Evolutionary conservation across 2,113 vertebrate genomes (phyloP).

Genomic region (Athene noctua): DNA sequence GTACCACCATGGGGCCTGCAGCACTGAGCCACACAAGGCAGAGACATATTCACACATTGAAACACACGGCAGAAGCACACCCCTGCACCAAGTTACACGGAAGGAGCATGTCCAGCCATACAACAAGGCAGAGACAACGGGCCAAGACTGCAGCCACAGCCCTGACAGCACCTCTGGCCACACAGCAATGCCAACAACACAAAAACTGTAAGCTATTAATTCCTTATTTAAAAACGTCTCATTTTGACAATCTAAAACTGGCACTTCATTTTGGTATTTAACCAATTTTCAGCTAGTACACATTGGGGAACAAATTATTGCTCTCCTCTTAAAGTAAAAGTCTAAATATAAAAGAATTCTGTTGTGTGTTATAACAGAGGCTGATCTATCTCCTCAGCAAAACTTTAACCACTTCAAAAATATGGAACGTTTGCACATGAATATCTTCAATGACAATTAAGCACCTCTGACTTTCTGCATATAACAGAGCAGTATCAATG

Average conservation of each 20-base stretch:
- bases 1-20: background rate
- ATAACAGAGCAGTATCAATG: conserved; percentile 1
- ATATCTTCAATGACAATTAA: conserved; percentile 26
- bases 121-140: background rate
- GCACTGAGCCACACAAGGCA: rapidly evolving
- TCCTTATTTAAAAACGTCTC: background rate
- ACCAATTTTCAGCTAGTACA: background rate
- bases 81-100: background rate
- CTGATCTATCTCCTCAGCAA: conserved; percentile 32
- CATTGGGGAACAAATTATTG: background rate
- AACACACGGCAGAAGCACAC: background rate
- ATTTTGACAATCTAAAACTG: background rate
- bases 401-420: background rate
- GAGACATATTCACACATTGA: background rate
- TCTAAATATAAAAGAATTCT: conserved; percentile 16
- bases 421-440: conserved; percentile 22
- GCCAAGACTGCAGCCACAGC: background rate
- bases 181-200: background rate
- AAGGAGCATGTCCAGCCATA: background rate
- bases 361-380: background rate
- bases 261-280: background rate
- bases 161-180: background rate
- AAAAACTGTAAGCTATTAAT: background rate
- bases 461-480: background rate
- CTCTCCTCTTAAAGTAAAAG: conserved; percentile 1